A percentile compares a stretch with the other conserved stretches of the same genome.
phyloP scores from a whole-genome alignment of 2,888 invertebrate genomes.

The Clanis bilineata region DNA sequence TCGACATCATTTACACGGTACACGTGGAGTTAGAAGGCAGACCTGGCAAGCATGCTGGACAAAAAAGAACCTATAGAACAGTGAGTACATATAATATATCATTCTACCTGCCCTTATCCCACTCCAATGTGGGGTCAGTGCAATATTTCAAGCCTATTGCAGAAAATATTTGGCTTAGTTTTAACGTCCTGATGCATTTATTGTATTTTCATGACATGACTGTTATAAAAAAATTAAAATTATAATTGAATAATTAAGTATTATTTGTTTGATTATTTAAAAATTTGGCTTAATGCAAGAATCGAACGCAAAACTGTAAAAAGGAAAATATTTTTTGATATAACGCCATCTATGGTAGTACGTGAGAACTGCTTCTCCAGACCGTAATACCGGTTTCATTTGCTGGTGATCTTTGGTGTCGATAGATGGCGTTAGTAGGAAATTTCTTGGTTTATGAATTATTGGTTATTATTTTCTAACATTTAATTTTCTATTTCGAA shows the following conservation, averaged over 20 bases:
- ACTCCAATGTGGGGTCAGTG: no score
- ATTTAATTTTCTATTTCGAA: no score
- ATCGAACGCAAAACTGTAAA: no score
- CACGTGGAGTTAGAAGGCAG: constrained; percentile 97
- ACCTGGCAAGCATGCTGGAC: constrained; percentile 97
- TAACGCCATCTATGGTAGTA: constrained; percentile 32
- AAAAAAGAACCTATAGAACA: constrained; percentile 97
- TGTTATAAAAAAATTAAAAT: no score
- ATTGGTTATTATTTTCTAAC: no score
- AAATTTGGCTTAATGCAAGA: no score
- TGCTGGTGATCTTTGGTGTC: background rate
- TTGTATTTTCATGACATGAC: no score
- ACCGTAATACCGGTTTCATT: background rate
- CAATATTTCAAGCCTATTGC: no score
- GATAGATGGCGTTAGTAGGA: background rate
- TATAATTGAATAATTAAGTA: no score
- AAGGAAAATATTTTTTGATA: background rate
- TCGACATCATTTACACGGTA: constrained; percentile 97
- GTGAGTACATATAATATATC: constrained; percentile 84
- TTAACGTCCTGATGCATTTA: no score
- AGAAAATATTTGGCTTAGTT: no score
- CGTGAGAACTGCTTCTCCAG: constrained; percentile 12
- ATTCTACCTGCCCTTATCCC: no score
- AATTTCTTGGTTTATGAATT: background rate
- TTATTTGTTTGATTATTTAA: background rate